phyloP scores from a whole-genome alignment of 1,140 invertebrate genomes.

The Gonioctena quinquepunctata region DNA sequence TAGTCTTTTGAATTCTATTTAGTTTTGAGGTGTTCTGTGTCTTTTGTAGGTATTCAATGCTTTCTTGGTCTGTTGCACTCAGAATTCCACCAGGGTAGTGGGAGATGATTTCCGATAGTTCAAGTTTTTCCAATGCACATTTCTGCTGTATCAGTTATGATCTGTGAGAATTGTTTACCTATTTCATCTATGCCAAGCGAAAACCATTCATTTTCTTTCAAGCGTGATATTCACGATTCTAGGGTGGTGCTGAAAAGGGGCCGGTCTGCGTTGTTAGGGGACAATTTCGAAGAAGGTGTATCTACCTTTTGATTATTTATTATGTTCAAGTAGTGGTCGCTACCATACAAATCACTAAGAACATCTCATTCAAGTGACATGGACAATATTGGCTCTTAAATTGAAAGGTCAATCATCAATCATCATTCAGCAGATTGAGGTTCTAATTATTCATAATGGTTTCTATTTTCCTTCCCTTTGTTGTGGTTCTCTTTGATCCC shows the following conservation, averaged over 20 bases:
- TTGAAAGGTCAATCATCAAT: background rate
- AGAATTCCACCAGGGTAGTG: constrained; percentile 8
- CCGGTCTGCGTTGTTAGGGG: background rate
- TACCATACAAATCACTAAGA: background rate
- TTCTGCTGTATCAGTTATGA: background rate
- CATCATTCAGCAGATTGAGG: background rate
- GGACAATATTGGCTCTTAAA: background rate
- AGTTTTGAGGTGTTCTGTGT: constrained; percentile 3
- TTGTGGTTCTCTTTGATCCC: background rate
- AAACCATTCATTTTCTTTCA: background rate
- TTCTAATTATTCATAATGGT: background rate
- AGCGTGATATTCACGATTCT: background rate
- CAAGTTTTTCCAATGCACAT: background rate
- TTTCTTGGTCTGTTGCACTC: constrained; percentile 1
- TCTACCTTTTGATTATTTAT: background rate
- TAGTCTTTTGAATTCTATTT: constrained; percentile 1
- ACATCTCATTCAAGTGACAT: background rate
- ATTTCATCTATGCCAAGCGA: background rate
- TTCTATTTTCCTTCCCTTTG: background rate
- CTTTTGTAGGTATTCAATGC: background rate
- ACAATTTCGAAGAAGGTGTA: background rate
- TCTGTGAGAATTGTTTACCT: constrained; percentile 1
- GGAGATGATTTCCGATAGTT: background rate
- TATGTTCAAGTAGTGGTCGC: background rate
- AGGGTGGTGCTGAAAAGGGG: background rate